These are phyloP conservation scores for Habroteleia sp. DNA, from an alignment of 2,888 invertebrate species.

Conservation along the genomic window DNA sequence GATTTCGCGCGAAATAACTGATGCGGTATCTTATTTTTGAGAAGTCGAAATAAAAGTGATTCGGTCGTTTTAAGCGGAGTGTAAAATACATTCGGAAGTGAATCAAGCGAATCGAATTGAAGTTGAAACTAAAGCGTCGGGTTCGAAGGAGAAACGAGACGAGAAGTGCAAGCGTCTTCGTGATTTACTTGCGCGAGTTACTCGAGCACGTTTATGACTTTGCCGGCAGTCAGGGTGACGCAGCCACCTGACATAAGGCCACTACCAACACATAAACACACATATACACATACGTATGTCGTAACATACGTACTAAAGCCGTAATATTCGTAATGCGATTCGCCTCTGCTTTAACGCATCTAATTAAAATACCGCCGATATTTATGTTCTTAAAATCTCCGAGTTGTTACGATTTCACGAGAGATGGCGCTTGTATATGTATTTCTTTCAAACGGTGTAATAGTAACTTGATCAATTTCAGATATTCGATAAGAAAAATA, in stretches of 20 bases:
- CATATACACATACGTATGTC: conserved; percentile 37
- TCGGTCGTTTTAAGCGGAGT: conserved; percentile 51
- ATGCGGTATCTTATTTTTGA: conserved; percentile 56
- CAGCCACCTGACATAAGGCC: conserved; percentile 60
- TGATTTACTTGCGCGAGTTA: conserved; percentile 65
- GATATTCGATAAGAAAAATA: too few relatives aligned
- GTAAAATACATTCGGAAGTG: conserved; percentile 63
- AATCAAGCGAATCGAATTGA: conserved; percentile 62
- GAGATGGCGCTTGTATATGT: conserved; percentile 7
- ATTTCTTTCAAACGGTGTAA: not conserved
- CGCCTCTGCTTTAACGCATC: conserved; percentile 51
- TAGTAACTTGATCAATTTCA: too few relatives aligned
- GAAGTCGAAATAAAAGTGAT: conserved; percentile 57
- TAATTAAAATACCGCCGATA: conserved; percentile 56
- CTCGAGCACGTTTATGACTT: conserved; percentile 64
- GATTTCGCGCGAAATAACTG: conserved; percentile 41
- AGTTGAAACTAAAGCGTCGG: conserved; percentile 53
- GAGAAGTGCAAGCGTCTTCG: conserved; percentile 55
- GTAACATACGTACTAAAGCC: conserved; percentile 54
- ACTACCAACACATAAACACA: conserved; percentile 42
- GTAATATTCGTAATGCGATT: conserved; percentile 60
- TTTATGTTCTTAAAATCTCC: conserved; percentile 30
- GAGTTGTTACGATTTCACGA: conserved; percentile 12
- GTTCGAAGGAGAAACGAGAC: conserved; percentile 48
- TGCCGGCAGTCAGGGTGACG: conserved; percentile 61